Evolutionary conservation across 2,113 vertebrate species (phyloP).

Genomic region (Elephantulus edwardii): DNA sequence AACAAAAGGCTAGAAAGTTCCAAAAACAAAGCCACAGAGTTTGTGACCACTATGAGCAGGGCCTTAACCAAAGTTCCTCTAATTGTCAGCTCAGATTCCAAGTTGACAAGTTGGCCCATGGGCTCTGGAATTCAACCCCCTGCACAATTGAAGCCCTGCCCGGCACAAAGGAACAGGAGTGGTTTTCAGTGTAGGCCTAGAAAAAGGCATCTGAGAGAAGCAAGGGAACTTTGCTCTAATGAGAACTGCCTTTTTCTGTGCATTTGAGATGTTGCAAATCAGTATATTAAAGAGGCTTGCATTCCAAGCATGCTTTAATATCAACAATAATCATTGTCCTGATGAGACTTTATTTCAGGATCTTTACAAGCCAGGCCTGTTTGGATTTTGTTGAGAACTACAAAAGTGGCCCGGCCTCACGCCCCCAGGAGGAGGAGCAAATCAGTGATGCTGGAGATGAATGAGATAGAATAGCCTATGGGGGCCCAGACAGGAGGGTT

Average conservation of each 20-base stretch:
- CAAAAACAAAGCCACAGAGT: conserved; percentile 48
- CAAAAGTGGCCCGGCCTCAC: background rate
- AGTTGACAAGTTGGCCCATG: conserved; percentile 42
- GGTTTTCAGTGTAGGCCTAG: conserved; percentile 7
- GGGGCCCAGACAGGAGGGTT: background rate
- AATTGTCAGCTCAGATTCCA: background rate
- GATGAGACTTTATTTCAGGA: background rate
- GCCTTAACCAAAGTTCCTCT: background rate
- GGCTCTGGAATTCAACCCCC: conserved; percentile 50
- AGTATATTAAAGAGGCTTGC: background rate
- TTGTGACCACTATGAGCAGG: background rate
- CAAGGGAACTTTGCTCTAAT: conserved; percentile 38
- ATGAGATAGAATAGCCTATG: background rate
- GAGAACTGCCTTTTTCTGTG: background rate
- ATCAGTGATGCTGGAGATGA: background rate
- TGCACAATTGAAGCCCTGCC: conserved; percentile 17
- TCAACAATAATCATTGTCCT: background rate
- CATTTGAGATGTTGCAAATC: background rate
- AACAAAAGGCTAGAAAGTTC: conserved; percentile 76
- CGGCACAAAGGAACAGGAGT: conserved; percentile 62
- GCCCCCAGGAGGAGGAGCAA: no score
- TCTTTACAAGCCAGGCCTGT: background rate
- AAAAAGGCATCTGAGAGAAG: background rate
- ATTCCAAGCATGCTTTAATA: background rate
- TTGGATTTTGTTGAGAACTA: background rate